Percentiles rank a stretch among this genome's conserved stretches.
Evolutionary conservation across 2,888 invertebrate genomes (phyloP).

Genomic region (Sinotaia quadrata): DNA sequence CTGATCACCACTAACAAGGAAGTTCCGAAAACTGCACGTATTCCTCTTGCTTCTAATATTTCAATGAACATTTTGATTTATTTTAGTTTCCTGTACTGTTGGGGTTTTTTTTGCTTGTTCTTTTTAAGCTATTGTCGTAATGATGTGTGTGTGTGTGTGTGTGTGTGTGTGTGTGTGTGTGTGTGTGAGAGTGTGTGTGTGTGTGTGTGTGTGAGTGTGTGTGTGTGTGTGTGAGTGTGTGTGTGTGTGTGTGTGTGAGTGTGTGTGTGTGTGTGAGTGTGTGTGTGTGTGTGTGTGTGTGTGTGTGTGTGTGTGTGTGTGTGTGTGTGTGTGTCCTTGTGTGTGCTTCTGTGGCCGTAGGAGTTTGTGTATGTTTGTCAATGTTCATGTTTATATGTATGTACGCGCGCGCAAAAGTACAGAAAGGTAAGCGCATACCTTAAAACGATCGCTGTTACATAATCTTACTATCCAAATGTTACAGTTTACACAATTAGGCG

Average conservation of each 20-base stretch:
- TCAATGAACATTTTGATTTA: too few relatives aligned
- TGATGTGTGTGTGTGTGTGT: constrained; percentile 6
- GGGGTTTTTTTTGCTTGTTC: neutral
- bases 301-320: neutral
- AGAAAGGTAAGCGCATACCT: too few relatives aligned
- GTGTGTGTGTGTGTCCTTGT: neutral
- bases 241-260: constrained; percentile 3
- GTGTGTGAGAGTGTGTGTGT: constrained; percentile 1
- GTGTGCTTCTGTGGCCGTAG: neutral
- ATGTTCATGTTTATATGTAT: too few relatives aligned
- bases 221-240: constrained; percentile 18
- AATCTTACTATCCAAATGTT: too few relatives aligned
- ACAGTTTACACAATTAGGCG: too few relatives aligned
- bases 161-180: constrained; percentile 4
- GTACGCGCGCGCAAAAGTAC: too few relatives aligned
- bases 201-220: constrained; percentile 13
- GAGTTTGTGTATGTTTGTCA: too few relatives aligned
- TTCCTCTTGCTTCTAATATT: too few relatives aligned
- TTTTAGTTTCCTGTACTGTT: too few relatives aligned
- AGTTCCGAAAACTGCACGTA: too few relatives aligned
- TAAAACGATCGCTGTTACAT: too few relatives aligned
- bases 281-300: neutral
- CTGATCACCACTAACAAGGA: too few relatives aligned
- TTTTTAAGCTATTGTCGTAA: neutral
- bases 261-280: neutral